Percentiles rank a stretch among this genome's conserved stretches.
phyloP scores from a whole-genome alignment of 2,888 invertebrate genomes.

The Chrysolina haemoptera region DNA sequence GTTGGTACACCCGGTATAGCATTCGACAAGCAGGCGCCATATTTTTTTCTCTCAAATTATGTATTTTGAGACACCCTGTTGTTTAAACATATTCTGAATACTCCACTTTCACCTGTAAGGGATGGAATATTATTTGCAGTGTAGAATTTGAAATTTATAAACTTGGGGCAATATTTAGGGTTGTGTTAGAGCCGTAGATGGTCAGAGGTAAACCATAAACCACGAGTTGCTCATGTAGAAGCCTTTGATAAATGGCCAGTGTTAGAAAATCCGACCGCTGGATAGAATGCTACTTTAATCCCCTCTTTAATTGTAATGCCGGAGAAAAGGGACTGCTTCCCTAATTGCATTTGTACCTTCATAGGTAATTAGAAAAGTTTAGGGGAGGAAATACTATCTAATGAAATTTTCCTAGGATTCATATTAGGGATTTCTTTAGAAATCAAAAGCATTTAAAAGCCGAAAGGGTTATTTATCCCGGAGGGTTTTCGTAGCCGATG shows the following conservation, averaged over 20 bases:
- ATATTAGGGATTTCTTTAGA: too few species aligned
- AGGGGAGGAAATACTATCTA: slow-evolving; percentile 5
- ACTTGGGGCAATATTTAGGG: slow-evolving; percentile 43
- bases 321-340: slow-evolving; percentile 45
- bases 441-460: too few species aligned
- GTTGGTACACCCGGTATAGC: too few species aligned
- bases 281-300: slow-evolving; percentile 49
- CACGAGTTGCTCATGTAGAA: slow-evolving; percentile 61
- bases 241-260: slow-evolving; percentile 61
- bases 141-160: slow-evolving; percentile 45
- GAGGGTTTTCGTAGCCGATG: too few species aligned
- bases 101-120: background rate
- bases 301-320: slow-evolving; percentile 49
- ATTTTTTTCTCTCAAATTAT: too few species aligned
- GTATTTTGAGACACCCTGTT: too few species aligned
- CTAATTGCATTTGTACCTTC: slow-evolving; percentile 48
- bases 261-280: slow-evolving; percentile 57
- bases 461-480: too few species aligned
- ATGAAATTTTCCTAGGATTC: too few species aligned
- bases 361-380: slow-evolving; percentile 43
- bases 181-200: slow-evolving; percentile 52
- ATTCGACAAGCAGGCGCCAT: too few species aligned
- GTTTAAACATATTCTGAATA: background rate
- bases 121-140: slow-evolving; percentile 17
- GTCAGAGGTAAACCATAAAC: slow-evolving; percentile 60